These are phyloP conservation scores for Phalanger gymnotis DNA, from an alignment of 2,797 vertebrate genomes.

Conservation along the genomic window DNA sequence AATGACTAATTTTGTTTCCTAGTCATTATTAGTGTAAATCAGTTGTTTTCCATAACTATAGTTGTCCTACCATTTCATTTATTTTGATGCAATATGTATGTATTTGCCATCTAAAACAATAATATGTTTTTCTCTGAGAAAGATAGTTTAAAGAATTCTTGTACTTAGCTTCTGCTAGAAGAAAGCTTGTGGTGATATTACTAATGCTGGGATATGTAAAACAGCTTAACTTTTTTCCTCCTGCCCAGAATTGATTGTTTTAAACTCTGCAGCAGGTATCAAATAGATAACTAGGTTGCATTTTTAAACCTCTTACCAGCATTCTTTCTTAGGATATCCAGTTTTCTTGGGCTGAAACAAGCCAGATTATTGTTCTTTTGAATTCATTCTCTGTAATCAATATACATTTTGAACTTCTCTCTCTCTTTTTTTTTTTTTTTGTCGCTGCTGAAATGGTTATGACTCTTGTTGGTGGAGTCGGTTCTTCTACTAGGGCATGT, in stretches of 20 bases:
- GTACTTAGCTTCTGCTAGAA: constrained; percentile 58
- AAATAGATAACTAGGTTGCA: constrained; percentile 62
- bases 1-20: constrained; percentile 74
- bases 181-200: constrained; percentile 51
- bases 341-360: constrained; percentile 54
- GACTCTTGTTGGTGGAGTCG: constrained; percentile 15
- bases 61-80: constrained; percentile 56
- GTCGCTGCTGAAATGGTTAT: constrained; percentile 66
- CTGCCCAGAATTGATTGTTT: constrained; percentile 69
- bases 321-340: constrained; percentile 57
- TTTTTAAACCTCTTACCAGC: constrained; percentile 67
- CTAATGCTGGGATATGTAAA: constrained; percentile 66
- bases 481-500: constrained; percentile 16
- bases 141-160: constrained; percentile 74
- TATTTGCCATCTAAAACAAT: constrained; percentile 55
- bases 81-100: constrained; percentile 61
- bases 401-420: constrained; percentile 69
- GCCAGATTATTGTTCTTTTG: constrained; percentile 74
- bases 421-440: constrained; percentile 35
- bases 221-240: constrained; percentile 36
- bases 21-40: constrained; percentile 70
- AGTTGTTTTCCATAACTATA: constrained; percentile 34
- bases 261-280: constrained; percentile 61
- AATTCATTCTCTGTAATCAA: constrained; percentile 57
- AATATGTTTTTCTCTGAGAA: constrained; percentile 65